Conservation (phyloP, 2,113 vertebrate species). For the Gobio gobio region DNA sequence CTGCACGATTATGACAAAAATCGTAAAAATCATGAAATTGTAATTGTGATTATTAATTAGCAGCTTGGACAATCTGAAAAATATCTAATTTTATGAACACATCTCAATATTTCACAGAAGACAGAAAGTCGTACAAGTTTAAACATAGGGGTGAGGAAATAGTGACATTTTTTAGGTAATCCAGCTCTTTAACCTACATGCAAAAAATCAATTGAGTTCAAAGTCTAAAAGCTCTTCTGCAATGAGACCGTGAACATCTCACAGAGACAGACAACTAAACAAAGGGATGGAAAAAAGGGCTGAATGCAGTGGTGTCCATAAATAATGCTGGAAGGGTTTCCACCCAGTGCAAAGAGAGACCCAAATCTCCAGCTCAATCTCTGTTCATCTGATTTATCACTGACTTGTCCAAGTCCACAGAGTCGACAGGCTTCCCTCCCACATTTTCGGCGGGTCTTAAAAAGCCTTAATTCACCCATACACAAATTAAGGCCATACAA, state of each 20-base stretch:
- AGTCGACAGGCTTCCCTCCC: background rate
- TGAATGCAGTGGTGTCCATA: background rate
- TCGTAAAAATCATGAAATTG: no score
- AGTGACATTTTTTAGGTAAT: background rate
- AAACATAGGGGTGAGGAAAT: background rate
- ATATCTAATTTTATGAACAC: background rate
- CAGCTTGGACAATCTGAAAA: background rate
- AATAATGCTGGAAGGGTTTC: background rate
- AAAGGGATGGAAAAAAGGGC: background rate
- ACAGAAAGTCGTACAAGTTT: background rate
- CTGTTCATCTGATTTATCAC: background rate
- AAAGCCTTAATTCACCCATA: no score
- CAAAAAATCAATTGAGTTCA: background rate
- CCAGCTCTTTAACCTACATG: background rate
- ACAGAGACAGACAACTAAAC: background rate
- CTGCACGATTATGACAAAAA: no score
- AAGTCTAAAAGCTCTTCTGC: background rate
- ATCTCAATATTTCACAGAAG: no score
- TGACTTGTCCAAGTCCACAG: background rate
- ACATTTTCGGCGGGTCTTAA: background rate
- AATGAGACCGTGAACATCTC: background rate
- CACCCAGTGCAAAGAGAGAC: background rate
- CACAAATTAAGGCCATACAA: no score
- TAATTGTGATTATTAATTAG: no score
- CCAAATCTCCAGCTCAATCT: background rate